These are phyloP conservation scores for Apodemia hepburni DNA, from an alignment of 2,888 invertebrate species.

Conservation along the genomic window DNA sequence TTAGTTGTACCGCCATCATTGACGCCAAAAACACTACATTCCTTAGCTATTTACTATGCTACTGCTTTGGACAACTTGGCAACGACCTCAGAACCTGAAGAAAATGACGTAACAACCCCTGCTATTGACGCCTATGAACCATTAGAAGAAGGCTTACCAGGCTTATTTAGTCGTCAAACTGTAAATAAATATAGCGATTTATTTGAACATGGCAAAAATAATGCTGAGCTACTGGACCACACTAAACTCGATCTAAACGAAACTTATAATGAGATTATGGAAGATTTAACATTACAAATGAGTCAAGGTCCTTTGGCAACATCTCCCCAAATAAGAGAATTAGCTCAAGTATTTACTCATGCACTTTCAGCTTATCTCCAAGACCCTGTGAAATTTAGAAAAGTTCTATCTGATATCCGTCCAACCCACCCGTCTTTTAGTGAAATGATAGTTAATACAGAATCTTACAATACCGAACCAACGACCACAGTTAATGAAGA, in stretches of 20 bases:
- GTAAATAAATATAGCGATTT: constrained; percentile 81
- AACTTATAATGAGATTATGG: constrained; percentile 64
- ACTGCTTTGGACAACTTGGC: constrained; percentile 82
- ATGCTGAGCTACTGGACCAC: constrained; percentile 58
- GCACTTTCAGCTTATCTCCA: constrained; percentile 90
- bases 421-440: constrained; percentile 87
- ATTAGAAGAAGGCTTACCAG: constrained; percentile 75
- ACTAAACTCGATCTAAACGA: constrained; percentile 63
- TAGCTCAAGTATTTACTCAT: constrained; percentile 92
- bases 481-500: constrained; percentile 83
- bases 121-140: constrained; percentile 56
- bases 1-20: constrained; percentile 86
- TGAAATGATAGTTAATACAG: constrained; percentile 57
- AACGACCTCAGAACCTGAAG: constrained; percentile 57
- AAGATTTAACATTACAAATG: constrained; percentile 82
- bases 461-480: constrained; percentile 74
- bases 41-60: constrained; percentile 90
- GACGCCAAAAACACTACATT: constrained; percentile 88
- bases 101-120: constrained; percentile 31
- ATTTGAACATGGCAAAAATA: constrained; percentile 55
- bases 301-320: constrained; percentile 82
- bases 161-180: constrained; percentile 83
- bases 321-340: constrained; percentile 85
- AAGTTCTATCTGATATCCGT: constrained; percentile 86
- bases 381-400: constrained; percentile 90